These are phyloP conservation scores for Sitodiplosis mosellana DNA, from an alignment of 1,140 invertebrate genomes.

Conservation along the genomic window DNA sequence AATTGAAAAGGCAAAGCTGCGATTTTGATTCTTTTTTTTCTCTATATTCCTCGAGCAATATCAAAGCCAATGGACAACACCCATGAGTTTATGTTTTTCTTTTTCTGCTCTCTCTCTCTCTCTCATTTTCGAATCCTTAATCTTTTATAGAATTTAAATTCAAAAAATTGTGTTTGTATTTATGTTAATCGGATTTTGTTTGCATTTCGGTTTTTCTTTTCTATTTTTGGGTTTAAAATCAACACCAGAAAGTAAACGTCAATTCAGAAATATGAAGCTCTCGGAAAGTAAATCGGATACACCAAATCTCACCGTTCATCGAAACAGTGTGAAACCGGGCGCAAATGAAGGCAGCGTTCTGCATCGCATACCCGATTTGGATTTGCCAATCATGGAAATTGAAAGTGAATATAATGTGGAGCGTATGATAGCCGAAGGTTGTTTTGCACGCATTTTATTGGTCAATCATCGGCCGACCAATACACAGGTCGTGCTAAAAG, in stretches of 20 bases:
- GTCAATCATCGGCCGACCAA: conserved; percentile 37
- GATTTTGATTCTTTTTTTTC: no score
- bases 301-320: conserved; percentile 9
- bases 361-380: conserved; percentile 36
- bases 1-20: no score
- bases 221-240: background rate
- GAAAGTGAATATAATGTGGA: conserved; percentile 43
- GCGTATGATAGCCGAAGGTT: conserved; percentile 44
- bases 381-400: conserved; percentile 33
- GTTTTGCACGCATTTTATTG: conserved; percentile 46
- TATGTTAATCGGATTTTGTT: no score
- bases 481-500: conserved; percentile 43
- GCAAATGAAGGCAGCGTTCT: conserved; percentile 18
- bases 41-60: no score
- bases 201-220: background rate
- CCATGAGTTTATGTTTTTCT: no score
- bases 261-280: conserved; percentile 6
- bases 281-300: conserved; percentile 6
- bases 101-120: no score
- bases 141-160: no score
- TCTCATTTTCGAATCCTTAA: no score
- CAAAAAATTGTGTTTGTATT: no score
- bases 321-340: conserved; percentile 21
- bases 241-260: background rate
- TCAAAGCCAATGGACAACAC: no score